Percentiles rank a stretch among this genome's conserved stretches.
phyloP scores from a whole-genome alignment of 2,113 vertebrate genomes.

The Larimichthys crocea region DNA sequence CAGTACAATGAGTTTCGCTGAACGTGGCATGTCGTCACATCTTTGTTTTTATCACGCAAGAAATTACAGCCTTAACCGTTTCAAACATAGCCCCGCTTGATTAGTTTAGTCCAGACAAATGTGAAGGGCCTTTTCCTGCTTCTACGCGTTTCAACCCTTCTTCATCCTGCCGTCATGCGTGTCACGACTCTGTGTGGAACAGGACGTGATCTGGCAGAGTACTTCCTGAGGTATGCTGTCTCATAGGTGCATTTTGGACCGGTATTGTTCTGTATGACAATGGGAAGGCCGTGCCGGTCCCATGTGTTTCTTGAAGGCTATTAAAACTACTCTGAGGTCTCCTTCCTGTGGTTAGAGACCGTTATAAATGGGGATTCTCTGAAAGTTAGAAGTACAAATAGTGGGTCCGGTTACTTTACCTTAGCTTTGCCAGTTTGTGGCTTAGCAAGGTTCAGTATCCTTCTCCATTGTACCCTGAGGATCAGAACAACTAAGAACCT shows the following conservation, averaged over 20 bases:
- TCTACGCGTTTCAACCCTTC: slow-evolving; percentile 17
- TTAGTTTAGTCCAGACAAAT: slow-evolving; percentile 7
- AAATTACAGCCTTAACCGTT: not conserved
- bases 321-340: slow-evolving; percentile 28
- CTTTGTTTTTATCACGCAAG: not conserved
- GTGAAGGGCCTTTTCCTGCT: not conserved
- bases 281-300: slow-evolving; percentile 42
- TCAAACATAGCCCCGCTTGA: not conserved
- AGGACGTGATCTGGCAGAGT: slow-evolving; percentile 75
- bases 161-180: slow-evolving; percentile 30
- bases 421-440: slow-evolving; percentile 22
- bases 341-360: slow-evolving; percentile 40
- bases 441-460: slow-evolving; percentile 1
- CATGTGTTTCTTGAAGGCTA: slow-evolving; percentile 46
- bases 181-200: slow-evolving; percentile 39
- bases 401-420: slow-evolving; percentile 3
- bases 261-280: slow-evolving; percentile 73
- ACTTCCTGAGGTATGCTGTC: slow-evolving; percentile 70
- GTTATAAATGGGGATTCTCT: slow-evolving; percentile 5
- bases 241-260: slow-evolving; percentile 42
- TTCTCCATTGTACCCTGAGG: not conserved
- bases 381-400: slow-evolving; percentile 18
- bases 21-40: not conserved
- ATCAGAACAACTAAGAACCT: not conserved
- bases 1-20: not conserved